Evolutionary conservation across 2,888 invertebrate genomes (phyloP).

Genomic region (Drosophila nr. perissopoda): DNA sequence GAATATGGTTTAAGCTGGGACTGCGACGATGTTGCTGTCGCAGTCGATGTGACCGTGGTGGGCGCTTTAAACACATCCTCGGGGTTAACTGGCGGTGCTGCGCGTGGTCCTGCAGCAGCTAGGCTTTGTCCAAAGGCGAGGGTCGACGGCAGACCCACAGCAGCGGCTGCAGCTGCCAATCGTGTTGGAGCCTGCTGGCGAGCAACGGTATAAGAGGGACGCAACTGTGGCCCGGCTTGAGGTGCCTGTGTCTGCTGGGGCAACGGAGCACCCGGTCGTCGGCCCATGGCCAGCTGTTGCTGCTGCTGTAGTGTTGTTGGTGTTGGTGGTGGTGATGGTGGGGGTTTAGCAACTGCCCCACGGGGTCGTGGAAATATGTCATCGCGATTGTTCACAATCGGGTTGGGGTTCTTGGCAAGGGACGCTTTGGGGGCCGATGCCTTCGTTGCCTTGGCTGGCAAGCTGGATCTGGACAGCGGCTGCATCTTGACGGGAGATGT

Average conservation of each 20-base stretch:
- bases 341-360: background rate
- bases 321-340: background rate
- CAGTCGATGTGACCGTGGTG: background rate
- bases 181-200: slow-evolving; percentile 13
- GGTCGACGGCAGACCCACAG: background rate
- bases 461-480: slow-evolving; percentile 50
- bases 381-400: slow-evolving; percentile 24
- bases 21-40: background rate
- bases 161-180: background rate
- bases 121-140: background rate
- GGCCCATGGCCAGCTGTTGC: slow-evolving; percentile 19
- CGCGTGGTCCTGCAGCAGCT: background rate
- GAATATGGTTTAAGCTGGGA: background rate
- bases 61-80: background rate
- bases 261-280: slow-evolving; percentile 14
- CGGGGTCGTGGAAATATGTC: slow-evolving; percentile 59
- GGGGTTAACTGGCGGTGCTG: background rate
- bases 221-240: background rate
- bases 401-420: background rate
- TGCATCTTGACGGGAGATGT: slow-evolving; percentile 68
- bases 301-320: background rate
- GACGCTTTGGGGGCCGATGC: background rate
- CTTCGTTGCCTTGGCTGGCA: background rate
- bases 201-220: background rate
- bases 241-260: background rate